Evolutionary conservation across 1,140 invertebrate genomes (phyloP).

Genomic region (Drosophila insularis): DNA sequence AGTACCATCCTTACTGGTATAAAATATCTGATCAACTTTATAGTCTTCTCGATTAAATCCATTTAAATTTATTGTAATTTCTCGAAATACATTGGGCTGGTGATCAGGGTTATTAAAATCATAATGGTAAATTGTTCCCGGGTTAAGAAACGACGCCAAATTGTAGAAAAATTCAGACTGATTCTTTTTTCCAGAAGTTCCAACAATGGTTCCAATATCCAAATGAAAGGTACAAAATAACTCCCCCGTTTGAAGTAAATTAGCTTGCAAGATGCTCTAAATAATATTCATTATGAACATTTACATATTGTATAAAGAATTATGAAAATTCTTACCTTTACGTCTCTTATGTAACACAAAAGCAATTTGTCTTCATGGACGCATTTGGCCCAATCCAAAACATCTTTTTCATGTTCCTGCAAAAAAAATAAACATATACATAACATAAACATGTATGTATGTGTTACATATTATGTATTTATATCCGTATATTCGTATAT

Average conservation of each 20-base stretch:
- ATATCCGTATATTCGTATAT: too few relatives aligned
- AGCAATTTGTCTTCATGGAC: slow-evolving; percentile 95
- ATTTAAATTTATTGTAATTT: slow-evolving; percentile 90
- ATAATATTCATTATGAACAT: slow-evolving; percentile 47
- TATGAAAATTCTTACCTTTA: slow-evolving; percentile 87
- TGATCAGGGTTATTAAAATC: slow-evolving; percentile 88
- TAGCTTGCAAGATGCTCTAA: slow-evolving; percentile 92
- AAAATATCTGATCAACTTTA: slow-evolving; percentile 96
- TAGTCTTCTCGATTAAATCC: slow-evolving; percentile 92
- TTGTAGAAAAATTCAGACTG: slow-evolving; percentile 96
- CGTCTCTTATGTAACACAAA: slow-evolving; percentile 95
- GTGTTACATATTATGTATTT: too few relatives aligned
- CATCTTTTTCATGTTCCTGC: slow-evolving; percentile 92
- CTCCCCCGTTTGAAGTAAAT: slow-evolving; percentile 89
- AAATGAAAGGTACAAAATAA: slow-evolving; percentile 89
- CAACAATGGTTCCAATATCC: slow-evolving; percentile 93
- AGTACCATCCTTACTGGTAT: slow-evolving; percentile 96
- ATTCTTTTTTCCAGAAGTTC: slow-evolving; percentile 92
- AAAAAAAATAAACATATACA: neutral
- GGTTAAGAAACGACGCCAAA: slow-evolving; percentile 96
- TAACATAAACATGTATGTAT: too few relatives aligned
- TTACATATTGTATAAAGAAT: neutral
- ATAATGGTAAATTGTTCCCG: slow-evolving; percentile 92
- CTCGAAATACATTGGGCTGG: slow-evolving; percentile 86
- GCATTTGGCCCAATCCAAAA: slow-evolving; percentile 93